A percentile compares a stretch with the other conserved stretches of the same genome.
Conservation (phyloP, 2,797 vertebrate genomes). For the Antennarius maculatus region DNA sequence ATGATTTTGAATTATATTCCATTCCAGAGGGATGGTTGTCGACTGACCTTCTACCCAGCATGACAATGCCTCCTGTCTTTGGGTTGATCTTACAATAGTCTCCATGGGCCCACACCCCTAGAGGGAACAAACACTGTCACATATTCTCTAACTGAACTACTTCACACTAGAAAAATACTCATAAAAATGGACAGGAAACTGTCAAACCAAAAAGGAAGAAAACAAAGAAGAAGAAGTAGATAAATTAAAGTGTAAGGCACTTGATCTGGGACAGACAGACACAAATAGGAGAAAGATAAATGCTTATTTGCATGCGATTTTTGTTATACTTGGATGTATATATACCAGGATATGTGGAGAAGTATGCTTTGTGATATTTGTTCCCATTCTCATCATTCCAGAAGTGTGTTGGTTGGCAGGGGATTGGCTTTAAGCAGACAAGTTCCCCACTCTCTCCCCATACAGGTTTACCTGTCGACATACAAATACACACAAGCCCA, state of each 20-base stretch:
- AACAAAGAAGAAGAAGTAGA: too few relatives aligned
- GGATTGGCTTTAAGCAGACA: slow-evolving; percentile 93
- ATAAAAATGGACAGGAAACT: neutral
- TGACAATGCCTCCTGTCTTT: slow-evolving; percentile 91
- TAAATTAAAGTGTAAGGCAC: too few relatives aligned
- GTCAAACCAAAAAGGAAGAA: too few relatives aligned
- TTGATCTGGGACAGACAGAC: too few relatives aligned
- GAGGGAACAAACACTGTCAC: slow-evolving; percentile 3
- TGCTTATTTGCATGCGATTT: too few relatives aligned
- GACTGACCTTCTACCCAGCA: slow-evolving; percentile 94
- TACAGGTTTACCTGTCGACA: slow-evolving; percentile 86
- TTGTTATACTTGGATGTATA: too few relatives aligned
- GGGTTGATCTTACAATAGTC: slow-evolving; percentile 98
- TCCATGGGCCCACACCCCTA: slow-evolving; percentile 93
- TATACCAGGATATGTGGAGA: slow-evolving; percentile 90
- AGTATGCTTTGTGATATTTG: slow-evolving; percentile 97
- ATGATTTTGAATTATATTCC: neutral
- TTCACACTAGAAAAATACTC: neutral
- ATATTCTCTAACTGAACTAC: too few relatives aligned
- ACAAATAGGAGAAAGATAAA: too few relatives aligned
- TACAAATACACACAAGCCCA: slow-evolving; percentile 25
- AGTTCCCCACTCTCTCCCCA: slow-evolving; percentile 97
- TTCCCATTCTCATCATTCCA: slow-evolving; percentile 94
- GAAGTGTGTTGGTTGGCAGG: slow-evolving; percentile 96
- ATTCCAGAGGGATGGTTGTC: neutral